Base-by-base conservation (phyloP, 2,113 vertebrate species). In the Callipepla californica region DNA sequence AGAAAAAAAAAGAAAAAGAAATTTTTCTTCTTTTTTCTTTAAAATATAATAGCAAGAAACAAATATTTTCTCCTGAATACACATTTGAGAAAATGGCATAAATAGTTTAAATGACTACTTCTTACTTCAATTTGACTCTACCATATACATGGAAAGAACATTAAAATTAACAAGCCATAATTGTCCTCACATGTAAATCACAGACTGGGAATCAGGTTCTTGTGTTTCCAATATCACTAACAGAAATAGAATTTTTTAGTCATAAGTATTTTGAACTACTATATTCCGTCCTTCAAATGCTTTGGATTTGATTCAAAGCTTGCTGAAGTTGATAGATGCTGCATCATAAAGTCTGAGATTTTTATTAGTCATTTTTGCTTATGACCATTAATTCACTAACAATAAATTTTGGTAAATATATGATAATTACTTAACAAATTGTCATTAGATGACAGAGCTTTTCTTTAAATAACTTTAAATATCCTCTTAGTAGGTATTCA, bases 201-300 rank as follows among this genome's bases (percentile, higher is more conserved):
- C 87, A 94, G 69, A 68, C 34, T 51, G 47, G 66, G 30, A 81
- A 96, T 13, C 65, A 93, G 84, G 87, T 91, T 79, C 61, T 34
- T 61, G 19, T 30, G 47, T 65, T 95, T 93, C 69, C 84, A 96
- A 80, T 68, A 86, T 21, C 58, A 73, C 73, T 86, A 96, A 90
- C 61, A 95, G 73, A 93, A 84, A 72, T 44, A 84, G 57, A 83
- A 81, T 44, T 86, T 65, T 92, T 84, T 84, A 93, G 65, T 88
- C 73, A 90, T 67, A 94, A 80, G 59, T n/a, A 88, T 86, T 90
- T 86, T 80, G 28, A 86, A 80, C 80, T 77, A 42, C 45, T 90
- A 20, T 22, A 48, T 86, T 90, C 90, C 69, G 36, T 93, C 57
- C 61, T 94, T 86, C 85, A 55, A 38, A 68, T 77, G 40, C 45